Conservation (phyloP, 2,113 vertebrate species). For the Fukomys damarensis region DNA sequence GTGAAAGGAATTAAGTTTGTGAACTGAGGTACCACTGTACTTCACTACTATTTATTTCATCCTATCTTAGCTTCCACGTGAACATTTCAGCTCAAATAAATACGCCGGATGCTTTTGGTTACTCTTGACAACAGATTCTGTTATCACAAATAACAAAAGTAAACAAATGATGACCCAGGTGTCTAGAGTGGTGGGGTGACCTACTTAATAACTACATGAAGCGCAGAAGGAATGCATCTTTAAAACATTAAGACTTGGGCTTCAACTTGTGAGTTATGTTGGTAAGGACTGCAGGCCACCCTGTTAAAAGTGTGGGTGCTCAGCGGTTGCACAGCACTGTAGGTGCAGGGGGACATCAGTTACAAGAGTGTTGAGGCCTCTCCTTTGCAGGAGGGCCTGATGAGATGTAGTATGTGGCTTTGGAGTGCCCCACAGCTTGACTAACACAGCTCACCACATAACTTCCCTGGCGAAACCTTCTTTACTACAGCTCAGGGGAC, state of each 20-base stretch:
- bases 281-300: not conserved
- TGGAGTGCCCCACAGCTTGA: not conserved
- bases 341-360: not conserved
- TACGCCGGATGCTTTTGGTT: not conserved
- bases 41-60: not conserved
- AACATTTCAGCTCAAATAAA: not conserved
- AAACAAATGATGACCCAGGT: not conserved
- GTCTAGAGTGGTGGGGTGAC: not conserved
- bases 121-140: not conserved
- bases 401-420: not conserved
- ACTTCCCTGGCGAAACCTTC: not conserved
- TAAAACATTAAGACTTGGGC: not conserved
- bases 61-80: not conserved
- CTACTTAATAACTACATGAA: not conserved
- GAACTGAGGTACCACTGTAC: not conserved
- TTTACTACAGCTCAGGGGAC: not conserved
- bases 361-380: not conserved
- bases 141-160: not conserved
- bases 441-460: not conserved
- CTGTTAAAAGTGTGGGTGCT: not conserved
- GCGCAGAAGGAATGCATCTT: not conserved
- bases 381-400: too few species aligned
- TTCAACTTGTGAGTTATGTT: not conserved
- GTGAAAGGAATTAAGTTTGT: not conserved
- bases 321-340: fast-evolving